Evolutionary conservation across 2,113 vertebrate genomes (phyloP).

Genomic region (Dasyprocta punctata): DNA sequence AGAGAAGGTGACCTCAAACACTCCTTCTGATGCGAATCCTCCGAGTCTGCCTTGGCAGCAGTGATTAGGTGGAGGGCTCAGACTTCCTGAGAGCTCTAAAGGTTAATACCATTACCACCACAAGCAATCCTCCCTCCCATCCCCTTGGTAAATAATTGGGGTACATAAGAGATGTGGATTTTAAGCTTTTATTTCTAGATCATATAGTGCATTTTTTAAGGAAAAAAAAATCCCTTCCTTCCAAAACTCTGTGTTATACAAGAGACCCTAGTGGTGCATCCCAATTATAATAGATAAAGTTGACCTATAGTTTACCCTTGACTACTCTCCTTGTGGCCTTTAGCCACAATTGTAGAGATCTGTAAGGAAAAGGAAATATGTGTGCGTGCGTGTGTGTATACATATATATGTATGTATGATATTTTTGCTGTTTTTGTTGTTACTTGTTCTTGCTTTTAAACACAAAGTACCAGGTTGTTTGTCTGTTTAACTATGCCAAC

Average conservation of each 20-base stretch:
- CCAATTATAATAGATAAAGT: too few relatives aligned
- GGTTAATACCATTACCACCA: not conserved
- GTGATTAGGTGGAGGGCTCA: too few relatives aligned
- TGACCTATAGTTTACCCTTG: constrained; percentile 27
- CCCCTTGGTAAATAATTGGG: constrained; percentile 28
- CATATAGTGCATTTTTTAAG: not conserved
- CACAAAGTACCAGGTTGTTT: not conserved
- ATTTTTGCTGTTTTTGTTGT: not conserved
- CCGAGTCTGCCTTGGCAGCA: not conserved
- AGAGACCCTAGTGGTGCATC: not conserved
- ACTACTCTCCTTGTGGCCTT: not conserved
- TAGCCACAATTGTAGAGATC: not conserved
- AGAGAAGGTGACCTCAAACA: not conserved
- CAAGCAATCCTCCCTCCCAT: not conserved
- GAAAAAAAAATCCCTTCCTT: too few relatives aligned
- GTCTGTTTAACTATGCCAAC: not conserved
- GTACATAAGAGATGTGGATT: not conserved
- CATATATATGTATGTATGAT: not conserved
- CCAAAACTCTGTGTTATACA: not conserved
- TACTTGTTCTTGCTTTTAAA: not conserved
- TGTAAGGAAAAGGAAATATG: too few relatives aligned
- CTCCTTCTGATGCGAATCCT: not conserved
- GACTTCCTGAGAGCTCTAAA: not conserved
- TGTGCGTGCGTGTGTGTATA: too few relatives aligned
- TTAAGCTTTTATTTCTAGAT: not conserved